Base-by-base conservation (phyloP, 2,888 invertebrate species). In the Pterostichus madidus region DNA sequence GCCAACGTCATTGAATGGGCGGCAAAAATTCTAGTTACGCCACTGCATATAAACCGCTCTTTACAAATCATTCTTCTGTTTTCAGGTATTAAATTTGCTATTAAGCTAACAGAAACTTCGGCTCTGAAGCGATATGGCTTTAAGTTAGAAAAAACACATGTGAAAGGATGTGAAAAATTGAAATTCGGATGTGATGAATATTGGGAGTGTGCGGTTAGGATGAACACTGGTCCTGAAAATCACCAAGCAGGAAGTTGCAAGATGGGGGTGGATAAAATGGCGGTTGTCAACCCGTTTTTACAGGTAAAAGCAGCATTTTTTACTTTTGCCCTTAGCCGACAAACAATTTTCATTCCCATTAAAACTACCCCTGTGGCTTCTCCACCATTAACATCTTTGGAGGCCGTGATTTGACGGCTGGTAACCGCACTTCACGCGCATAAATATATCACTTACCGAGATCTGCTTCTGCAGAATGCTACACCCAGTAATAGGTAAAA, bases 91-190 rank as follows among this genome's bases (percentile, higher is more conserved):
- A 96, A 96, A 88, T 94, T 97, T 87, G 93, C 94, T 6, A 91
- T 96, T 76, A 91, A 91, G 80, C 89, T 97, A 3, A 92, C 96
- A 0, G 93, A 96, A 87, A 96, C 95, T 0, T 92, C 93, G 84
- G 90, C 90, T n/a, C 87, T 93, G 39, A 90, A 90, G 85, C 91
- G 93, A 80, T 96, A 95, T 86, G 96, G 96, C 0, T 94, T 97
- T 88, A 91, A 93, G 78, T 87, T 96, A 85, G 96, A 96, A 89
- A 92, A 91, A 85, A 96, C 95, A 0, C 94, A 94, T 0, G 94
- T 94, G 0, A 90, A 91, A 84, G 96, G 96, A 2, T 97, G 97
- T 88, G 95, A 96, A 88, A 92, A 93, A 85, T 89, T 94, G 59
- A 92, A 93, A 85, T 96, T 95, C 86, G 96, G 95, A 2, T 92